Evolutionary conservation across 2,113 vertebrate genomes (phyloP).

Genomic region (Amphiprion ocellaris): DNA sequence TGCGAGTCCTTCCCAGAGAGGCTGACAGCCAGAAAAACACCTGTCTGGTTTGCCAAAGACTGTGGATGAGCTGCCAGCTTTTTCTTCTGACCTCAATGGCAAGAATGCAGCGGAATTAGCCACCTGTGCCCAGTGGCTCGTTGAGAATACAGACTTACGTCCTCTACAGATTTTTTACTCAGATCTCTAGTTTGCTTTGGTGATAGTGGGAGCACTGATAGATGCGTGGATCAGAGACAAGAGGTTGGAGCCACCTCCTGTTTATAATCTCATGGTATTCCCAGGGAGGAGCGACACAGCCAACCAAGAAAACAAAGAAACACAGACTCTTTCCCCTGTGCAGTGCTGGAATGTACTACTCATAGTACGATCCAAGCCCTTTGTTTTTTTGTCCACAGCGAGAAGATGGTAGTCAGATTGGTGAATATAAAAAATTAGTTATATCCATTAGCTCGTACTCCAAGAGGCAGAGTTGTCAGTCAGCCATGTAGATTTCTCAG

Average conservation of each 20-base stretch:
- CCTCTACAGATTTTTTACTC: slow-evolving; percentile 33
- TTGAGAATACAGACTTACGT: slow-evolving; percentile 31
- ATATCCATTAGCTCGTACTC: slow-evolving; percentile 66
- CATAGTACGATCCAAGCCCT: slow-evolving; percentile 47
- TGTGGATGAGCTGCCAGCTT: slow-evolving; percentile 24
- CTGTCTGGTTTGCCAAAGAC: slow-evolving; percentile 49
- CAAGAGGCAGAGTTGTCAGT: slow-evolving; percentile 35
- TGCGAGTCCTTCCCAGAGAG: slow-evolving; percentile 49
- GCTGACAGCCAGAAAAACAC: slow-evolving; percentile 56
- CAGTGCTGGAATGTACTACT: slow-evolving; percentile 47
- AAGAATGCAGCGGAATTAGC: slow-evolving; percentile 34
- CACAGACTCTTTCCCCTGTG: slow-evolving; percentile 31
- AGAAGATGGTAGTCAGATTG: slow-evolving; percentile 32
- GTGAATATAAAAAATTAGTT: slow-evolving; percentile 36
- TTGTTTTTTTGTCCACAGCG: slow-evolving; percentile 33
- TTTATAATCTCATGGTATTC: slow-evolving; percentile 75
- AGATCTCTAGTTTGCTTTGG: slow-evolving; percentile 55
- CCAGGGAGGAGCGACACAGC: slow-evolving; percentile 58
- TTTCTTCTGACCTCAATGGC: slow-evolving; percentile 30
- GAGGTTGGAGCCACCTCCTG: slow-evolving; percentile 68
- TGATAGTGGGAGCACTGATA: slow-evolving; percentile 44
- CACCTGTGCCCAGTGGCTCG: slow-evolving; percentile 22
- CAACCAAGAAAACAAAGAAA: slow-evolving; percentile 61
- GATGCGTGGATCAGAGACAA: slow-evolving; percentile 55
- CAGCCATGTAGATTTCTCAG: slow-evolving; percentile 34